Evolutionary conservation across 2,113 vertebrate genomes (phyloP).

Genomic region (Cavia porcellus): DNA sequence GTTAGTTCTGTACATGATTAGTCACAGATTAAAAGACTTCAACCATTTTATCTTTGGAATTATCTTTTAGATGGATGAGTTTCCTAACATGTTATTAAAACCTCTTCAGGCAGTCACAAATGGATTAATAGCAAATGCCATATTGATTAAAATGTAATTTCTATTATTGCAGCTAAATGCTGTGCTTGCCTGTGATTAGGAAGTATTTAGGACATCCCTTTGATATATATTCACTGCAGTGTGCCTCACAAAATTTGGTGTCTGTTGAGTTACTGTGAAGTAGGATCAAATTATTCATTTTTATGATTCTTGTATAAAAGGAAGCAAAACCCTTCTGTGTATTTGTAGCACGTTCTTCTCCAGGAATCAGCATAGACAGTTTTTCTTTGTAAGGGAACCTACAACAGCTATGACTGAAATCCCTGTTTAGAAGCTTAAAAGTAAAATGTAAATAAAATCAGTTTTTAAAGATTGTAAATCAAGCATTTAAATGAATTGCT

Average conservation of each 20-base stretch:
- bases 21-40: constrained; percentile 70
- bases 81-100: constrained; percentile 81
- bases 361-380: not conserved
- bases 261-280: constrained; percentile 64
- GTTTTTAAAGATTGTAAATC: not conserved
- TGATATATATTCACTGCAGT: constrained; percentile 64
- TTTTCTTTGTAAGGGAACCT: not conserved
- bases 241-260: not conserved
- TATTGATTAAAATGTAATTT: constrained; percentile 86
- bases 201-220: constrained; percentile 50
- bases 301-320: constrained; percentile 4
- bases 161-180: constrained; percentile 81
- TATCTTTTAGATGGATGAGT: constrained; percentile 73
- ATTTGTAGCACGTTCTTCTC: constrained; percentile 6
- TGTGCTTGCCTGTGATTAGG: constrained; percentile 68
- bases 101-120: constrained; percentile 79
- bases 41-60: constrained; percentile 79
- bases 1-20: constrained; percentile 54
- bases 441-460: not conserved
- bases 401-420: not conserved
- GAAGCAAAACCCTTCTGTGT: not conserved
- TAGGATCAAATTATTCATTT: constrained; percentile 25
- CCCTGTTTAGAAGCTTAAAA: not conserved
- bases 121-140: constrained; percentile 82
- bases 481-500: not conserved